Evolutionary conservation across 1,140 invertebrate species (phyloP).

Genomic region (Melanaphis sacchari): DNA sequence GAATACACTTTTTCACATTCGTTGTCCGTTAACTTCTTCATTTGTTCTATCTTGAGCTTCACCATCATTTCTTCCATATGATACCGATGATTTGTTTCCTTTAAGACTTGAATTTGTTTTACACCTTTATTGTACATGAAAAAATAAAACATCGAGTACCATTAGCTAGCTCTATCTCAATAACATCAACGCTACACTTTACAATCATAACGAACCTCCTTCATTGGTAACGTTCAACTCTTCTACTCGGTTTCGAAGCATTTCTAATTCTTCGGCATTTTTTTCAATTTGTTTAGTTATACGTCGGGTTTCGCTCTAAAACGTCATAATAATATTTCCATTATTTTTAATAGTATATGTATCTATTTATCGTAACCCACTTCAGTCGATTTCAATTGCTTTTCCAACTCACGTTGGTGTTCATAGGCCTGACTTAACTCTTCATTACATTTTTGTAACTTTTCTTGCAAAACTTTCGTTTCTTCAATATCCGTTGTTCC

Average conservation of each 20-base stretch:
- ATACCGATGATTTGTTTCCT: conserved; percentile 65
- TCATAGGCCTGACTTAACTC: background rate
- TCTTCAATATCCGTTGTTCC: background rate
- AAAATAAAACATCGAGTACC: background rate
- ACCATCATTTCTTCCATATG: conserved; percentile 73
- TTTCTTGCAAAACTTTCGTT: conserved; percentile 22
- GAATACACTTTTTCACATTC: conserved; percentile 69
- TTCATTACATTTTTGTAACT: background rate
- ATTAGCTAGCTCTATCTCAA: background rate
- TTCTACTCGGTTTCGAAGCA: background rate
- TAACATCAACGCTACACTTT: background rate
- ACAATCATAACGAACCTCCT: background rate
- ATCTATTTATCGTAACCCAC: background rate
- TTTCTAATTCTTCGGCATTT: background rate
- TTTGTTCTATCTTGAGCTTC: conserved; percentile 68
- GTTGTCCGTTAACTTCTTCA: conserved; percentile 67
- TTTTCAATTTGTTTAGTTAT: conserved; percentile 41
- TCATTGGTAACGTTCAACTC: background rate
- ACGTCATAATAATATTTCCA: background rate
- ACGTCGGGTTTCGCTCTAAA: background rate
- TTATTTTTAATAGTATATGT: background rate
- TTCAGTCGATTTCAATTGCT: conserved; percentile 33
- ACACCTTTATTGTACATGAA: conserved; percentile 62
- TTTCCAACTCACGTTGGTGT: background rate
- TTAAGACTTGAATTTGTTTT: conserved; percentile 66